phyloP scores from a whole-genome alignment of 2,797 vertebrate species.

The Artibeus jamaicensis region DNA sequence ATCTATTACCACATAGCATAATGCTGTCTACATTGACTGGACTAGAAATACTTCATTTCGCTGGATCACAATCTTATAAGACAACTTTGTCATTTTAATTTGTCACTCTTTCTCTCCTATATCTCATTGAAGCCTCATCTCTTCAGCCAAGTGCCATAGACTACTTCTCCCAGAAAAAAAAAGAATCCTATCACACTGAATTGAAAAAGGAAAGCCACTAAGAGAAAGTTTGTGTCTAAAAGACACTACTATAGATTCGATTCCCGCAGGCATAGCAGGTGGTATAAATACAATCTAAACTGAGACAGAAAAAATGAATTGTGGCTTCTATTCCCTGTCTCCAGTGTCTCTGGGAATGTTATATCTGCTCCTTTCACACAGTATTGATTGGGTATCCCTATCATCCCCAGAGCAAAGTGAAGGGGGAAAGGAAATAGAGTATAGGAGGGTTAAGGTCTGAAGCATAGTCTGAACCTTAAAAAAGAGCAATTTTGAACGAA shows the following conservation, averaged over 20 bases:
- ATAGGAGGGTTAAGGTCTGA: constrained; percentile 69
- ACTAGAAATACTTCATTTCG: constrained; percentile 83
- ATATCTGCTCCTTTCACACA: constrained; percentile 59
- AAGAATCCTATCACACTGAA: constrained; percentile 76
- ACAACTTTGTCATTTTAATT: constrained; percentile 89
- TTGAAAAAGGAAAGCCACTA: constrained; percentile 79
- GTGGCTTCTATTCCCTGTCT: constrained; percentile 75
- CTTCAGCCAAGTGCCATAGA: constrained; percentile 82
- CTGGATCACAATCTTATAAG: constrained; percentile 83
- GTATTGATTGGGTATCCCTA: constrained; percentile 63
- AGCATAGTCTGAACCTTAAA: constrained; percentile 43
- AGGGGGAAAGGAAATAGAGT: constrained; percentile 59
- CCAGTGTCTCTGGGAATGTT: constrained; percentile 68
- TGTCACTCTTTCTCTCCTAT: constrained; percentile 83
- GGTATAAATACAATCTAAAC: constrained; percentile 76
- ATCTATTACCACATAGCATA: constrained; percentile 75
- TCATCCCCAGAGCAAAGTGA: constrained; percentile 50
- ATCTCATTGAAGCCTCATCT: constrained; percentile 76
- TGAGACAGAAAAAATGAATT: constrained; percentile 74
- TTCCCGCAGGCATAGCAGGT: constrained; percentile 76
- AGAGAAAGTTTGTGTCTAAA: constrained; percentile 81
- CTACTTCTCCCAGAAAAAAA: constrained; percentile 77
- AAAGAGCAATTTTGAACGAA: constrained; percentile 65
- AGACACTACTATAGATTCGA: constrained; percentile 74
- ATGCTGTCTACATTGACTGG: constrained; percentile 80